Evolutionary conservation across 2,888 invertebrate genomes (phyloP).

Genomic region (Nemapogon koenigi): DNA sequence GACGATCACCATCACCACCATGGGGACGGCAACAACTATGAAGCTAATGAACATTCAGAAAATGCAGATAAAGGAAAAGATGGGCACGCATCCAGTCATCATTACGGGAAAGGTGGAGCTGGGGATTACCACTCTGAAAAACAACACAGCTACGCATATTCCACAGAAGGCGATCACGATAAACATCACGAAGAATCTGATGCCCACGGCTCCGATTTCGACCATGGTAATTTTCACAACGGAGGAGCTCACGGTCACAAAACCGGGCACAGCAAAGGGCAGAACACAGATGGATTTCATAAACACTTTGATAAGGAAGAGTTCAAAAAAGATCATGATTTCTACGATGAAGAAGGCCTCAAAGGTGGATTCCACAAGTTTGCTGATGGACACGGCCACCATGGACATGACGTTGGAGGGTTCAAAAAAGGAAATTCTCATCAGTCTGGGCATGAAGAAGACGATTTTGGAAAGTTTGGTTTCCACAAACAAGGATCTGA

Average conservation of each 20-base stretch:
- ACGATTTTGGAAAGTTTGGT: conserved; percentile 53
- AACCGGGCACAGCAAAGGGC: conserved; percentile 64
- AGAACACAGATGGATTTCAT: conserved; percentile 70
- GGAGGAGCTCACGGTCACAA: conserved; percentile 60
- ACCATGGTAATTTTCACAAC: conserved; percentile 53
- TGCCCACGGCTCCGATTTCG: conserved; percentile 56
- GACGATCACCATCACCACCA: conserved; percentile 31
- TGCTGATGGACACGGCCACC: conserved; percentile 54
- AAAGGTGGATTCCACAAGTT: conserved; percentile 67
- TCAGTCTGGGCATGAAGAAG: conserved; percentile 55
- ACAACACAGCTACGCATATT: conserved; percentile 56
- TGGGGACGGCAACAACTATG: conserved; percentile 47
- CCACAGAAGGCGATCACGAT: conserved; percentile 56
- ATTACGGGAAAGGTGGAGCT: conserved; percentile 59
- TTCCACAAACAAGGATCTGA: conserved; percentile 58
- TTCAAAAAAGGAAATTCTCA: conserved; percentile 59
- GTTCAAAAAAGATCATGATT: conserved; percentile 74
- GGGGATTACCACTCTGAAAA: conserved; percentile 62
- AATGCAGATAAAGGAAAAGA: conserved; percentile 58
- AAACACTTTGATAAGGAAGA: conserved; percentile 74
- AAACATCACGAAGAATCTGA: conserved; percentile 56
- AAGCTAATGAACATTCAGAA: conserved; percentile 41
- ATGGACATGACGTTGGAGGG: conserved; percentile 56
- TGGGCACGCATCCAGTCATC: conserved; percentile 52
- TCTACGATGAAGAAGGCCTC: conserved; percentile 70